Evolutionary conservation across 2,888 invertebrate species (phyloP).

Genomic region (Acleris sparsana): DNA sequence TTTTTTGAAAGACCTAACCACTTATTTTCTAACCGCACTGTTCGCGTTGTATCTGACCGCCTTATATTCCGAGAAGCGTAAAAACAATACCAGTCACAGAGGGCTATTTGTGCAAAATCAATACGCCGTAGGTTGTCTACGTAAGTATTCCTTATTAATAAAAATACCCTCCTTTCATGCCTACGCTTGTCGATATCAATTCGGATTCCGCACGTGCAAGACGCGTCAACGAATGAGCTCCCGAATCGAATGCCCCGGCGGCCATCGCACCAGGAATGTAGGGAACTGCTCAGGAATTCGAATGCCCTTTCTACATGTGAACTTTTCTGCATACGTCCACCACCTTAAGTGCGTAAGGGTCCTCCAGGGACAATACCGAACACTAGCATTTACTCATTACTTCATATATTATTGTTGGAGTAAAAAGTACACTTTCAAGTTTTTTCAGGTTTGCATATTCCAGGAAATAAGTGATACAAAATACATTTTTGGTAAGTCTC

Average conservation of each 20-base stretch:
- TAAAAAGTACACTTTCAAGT: too few species aligned
- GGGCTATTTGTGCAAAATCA: not conserved
- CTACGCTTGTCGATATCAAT: slow-evolving; percentile 6
- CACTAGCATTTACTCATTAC: not conserved
- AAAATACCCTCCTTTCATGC: slow-evolving; percentile 6
- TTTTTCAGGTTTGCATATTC: too few species aligned
- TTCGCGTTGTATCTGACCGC: too few species aligned
- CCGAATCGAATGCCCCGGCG: slow-evolving; percentile 3
- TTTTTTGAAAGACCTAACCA: too few species aligned
- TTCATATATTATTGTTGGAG: too few species aligned
- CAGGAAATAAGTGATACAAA: too few species aligned
- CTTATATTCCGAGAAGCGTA: too few species aligned
- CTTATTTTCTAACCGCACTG: too few species aligned
- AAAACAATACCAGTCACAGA: too few species aligned
- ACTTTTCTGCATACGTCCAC: slow-evolving; percentile 7
- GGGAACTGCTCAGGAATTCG: slow-evolving; percentile 17
- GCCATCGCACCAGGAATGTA: slow-evolving; percentile 15
- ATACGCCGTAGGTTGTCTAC: not conserved
- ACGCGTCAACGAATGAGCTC: slow-evolving; percentile 11
- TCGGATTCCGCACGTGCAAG: slow-evolving; percentile 23
- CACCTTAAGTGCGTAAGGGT: not conserved
- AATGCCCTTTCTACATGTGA: slow-evolving; percentile 22
- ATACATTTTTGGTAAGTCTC: too few species aligned
- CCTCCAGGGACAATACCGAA: not conserved
- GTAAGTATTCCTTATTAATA: slow-evolving; percentile 3